Conservation (phyloP, 2,888 invertebrate species). For the Caenorhabditis sp. region DNA sequence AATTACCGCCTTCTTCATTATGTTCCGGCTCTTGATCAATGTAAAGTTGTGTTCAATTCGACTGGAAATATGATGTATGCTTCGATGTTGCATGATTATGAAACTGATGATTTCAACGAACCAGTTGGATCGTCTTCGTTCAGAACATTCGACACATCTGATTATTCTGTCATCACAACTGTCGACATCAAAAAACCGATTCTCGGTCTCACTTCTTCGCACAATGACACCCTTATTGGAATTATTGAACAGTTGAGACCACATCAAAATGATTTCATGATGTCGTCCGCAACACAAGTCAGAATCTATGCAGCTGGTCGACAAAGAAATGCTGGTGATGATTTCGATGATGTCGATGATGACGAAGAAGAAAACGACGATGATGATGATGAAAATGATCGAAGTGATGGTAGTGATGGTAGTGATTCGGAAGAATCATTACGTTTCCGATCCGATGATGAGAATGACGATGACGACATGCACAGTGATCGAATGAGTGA, state of each 20-base stretch:
- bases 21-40: conserved; percentile 90
- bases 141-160: conserved; percentile 89
- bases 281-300: conserved; percentile 18
- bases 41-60: conserved; percentile 86
- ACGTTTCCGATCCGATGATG: conserved; percentile 6
- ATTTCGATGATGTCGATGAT: conserved; percentile 83
- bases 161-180: conserved; percentile 84
- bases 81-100: conserved; percentile 9
- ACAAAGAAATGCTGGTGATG: conserved; percentile 75
- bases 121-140: conserved; percentile 73
- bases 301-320: conserved; percentile 76
- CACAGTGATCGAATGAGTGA: background rate
- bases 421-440: conserved; percentile 10
- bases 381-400: conserved; percentile 32
- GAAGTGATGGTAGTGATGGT: conserved; percentile 6
- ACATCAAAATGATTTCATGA: conserved; percentile 9
- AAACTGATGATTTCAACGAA: conserved; percentile 11
- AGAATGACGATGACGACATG: conserved; percentile 5
- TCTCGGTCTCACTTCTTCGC: conserved; percentile 84
- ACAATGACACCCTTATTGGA: conserved; percentile 85
- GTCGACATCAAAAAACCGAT: conserved; percentile 90
- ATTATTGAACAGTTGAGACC: conserved; percentile 79
- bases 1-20: conserved; percentile 92
- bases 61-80: conserved; percentile 75
- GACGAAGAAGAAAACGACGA: conserved; percentile 77